Percentiles rank a stretch among this genome's conserved stretches.
phyloP scores from a whole-genome alignment of 2,113 vertebrate genomes.

The Ammodytes marinus region DNA sequence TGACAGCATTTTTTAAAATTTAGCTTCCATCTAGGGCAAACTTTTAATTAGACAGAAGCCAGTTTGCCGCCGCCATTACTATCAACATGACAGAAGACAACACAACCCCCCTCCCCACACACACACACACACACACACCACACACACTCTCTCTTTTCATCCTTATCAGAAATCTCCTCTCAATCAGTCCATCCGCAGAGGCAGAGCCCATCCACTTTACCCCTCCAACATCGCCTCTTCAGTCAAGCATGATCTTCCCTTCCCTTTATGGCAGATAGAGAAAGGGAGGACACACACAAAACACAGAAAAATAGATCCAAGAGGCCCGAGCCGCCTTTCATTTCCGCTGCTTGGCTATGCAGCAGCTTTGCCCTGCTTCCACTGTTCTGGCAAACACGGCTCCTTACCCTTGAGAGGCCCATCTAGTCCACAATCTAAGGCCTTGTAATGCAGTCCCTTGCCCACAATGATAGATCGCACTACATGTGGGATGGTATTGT shows the following conservation, averaged over 20 bases:
- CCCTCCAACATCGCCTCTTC: slow-evolving; percentile 64
- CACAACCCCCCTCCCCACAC: slow-evolving; percentile 26
- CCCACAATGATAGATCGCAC: slow-evolving; percentile 76
- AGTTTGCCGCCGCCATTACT: not conserved
- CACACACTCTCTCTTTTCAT: slow-evolving; percentile 27
- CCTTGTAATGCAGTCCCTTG: slow-evolving; percentile 80
- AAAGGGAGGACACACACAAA: not conserved
- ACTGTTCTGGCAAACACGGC: slow-evolving; percentile 64
- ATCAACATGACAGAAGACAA: slow-evolving; percentile 5
- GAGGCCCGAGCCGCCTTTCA: slow-evolving; percentile 70
- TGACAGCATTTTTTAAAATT: slow-evolving; percentile 27
- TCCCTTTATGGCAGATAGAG: slow-evolving; percentile 57
- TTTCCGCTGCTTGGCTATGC: slow-evolving; percentile 76
- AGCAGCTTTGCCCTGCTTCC: slow-evolving; percentile 72
- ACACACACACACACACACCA: too few relatives aligned
- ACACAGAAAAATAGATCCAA: slow-evolving; percentile 45
- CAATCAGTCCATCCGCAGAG: slow-evolving; percentile 60
- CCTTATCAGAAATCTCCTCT: slow-evolving; percentile 68
- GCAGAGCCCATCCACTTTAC: slow-evolving; percentile 44
- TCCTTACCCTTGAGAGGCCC: slow-evolving; percentile 70
- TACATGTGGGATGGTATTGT: slow-evolving; percentile 77
- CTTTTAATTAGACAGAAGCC: slow-evolving; percentile 60
- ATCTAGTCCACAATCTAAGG: slow-evolving; percentile 79
- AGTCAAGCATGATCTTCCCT: slow-evolving; percentile 69
- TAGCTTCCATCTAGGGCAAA: slow-evolving; percentile 32